phyloP scores from a whole-genome alignment of 2,797 vertebrate genomes.

The Trachurus trachurus region DNA sequence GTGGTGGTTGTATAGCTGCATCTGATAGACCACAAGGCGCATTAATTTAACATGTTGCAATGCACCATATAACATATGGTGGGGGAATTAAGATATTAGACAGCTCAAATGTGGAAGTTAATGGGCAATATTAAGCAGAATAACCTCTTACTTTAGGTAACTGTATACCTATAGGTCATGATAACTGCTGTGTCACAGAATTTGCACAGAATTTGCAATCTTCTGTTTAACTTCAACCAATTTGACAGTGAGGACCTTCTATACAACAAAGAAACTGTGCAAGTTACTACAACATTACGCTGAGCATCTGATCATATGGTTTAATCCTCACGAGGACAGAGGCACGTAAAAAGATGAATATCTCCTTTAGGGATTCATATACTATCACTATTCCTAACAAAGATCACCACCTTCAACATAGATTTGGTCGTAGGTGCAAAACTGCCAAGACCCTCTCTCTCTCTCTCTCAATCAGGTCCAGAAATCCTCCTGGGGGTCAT shows the following conservation, averaged over 20 bases:
- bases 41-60: neutral
- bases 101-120: neutral
- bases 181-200: neutral
- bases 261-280: constrained; percentile 11
- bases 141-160: neutral
- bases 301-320: constrained; percentile 27
- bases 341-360: constrained; percentile 27
- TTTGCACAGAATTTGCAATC: neutral
- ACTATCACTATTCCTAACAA: constrained; percentile 29
- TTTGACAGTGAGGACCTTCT: neutral
- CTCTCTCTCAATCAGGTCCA: constrained; percentile 15
- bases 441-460: constrained; percentile 25
- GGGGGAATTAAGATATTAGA: neutral
- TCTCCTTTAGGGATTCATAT: constrained; percentile 54
- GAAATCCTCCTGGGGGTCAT: constrained; percentile 34
- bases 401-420: constrained; percentile 28
- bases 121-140: neutral
- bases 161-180: neutral
- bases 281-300: constrained; percentile 2
- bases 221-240: neutral
- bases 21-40: neutral
- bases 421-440: constrained; percentile 36
- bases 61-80: neutral
- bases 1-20: neutral
- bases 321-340: constrained; percentile 44